These are phyloP conservation scores for Aurelia coerulea DNA, from an alignment of 30 jellyfish, hydroid and myxozoan genomes.

Conservation along the genomic window DNA sequence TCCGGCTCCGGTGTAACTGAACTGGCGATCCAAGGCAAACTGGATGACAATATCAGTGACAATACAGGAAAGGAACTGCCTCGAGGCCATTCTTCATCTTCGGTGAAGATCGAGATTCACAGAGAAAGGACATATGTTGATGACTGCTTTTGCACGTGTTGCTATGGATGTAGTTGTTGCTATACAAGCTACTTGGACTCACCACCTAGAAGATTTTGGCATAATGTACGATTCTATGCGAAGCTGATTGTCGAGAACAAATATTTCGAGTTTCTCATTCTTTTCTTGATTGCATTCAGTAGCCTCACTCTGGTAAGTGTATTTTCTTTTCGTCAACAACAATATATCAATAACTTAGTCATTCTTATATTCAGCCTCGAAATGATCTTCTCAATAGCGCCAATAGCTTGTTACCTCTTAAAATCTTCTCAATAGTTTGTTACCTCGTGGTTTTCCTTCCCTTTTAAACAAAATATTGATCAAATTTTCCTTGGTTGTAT, in stretches of 20 bases:
- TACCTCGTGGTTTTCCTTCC: no score
- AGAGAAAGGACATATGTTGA: slow-evolving; percentile 94
- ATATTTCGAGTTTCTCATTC: slow-evolving; percentile 92
- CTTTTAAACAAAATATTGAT: no score
- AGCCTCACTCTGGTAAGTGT: slow-evolving; percentile 95
- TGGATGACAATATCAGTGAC: slow-evolving; percentile 79
- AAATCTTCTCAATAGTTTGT: no score
- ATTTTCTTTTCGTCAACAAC: neutral
- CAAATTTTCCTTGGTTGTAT: no score
- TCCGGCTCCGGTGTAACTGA: slow-evolving; percentile 93
- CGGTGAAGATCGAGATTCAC: slow-evolving; percentile 96
- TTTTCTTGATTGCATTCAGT: slow-evolving; percentile 98
- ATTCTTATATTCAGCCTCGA: no score
- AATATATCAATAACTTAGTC: no score
- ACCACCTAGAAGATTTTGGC: slow-evolving; percentile 97
- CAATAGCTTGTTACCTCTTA: no score
- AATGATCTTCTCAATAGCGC: no score
- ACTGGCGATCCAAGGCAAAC: slow-evolving; percentile 74
- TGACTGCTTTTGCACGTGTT: slow-evolving; percentile 90
- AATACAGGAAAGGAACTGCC: slow-evolving; percentile 63
- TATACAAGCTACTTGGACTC: slow-evolving; percentile 97
- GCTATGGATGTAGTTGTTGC: slow-evolving; percentile 93
- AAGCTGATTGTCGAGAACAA: slow-evolving; percentile 86
- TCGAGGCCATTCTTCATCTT: slow-evolving; percentile 92
- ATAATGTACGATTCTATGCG: slow-evolving; percentile 81